Conservation (phyloP, 2,888 invertebrate species). For the Diplazon laetatorius region DNA sequence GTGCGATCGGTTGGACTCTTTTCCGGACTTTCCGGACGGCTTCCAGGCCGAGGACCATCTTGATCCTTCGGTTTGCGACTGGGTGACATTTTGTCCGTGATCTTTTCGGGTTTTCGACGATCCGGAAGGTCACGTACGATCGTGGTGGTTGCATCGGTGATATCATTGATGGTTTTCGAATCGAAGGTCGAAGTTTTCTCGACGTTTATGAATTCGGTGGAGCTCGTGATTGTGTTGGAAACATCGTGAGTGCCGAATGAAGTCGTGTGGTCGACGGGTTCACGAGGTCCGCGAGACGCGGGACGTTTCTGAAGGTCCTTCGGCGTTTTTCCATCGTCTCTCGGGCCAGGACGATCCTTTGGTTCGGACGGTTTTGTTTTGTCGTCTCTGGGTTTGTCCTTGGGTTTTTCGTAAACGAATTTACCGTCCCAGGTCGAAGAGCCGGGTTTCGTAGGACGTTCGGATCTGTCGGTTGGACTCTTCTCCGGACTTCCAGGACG, state of each 20-base stretch:
- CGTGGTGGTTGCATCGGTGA: conserved; percentile 57
- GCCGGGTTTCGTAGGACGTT: conserved; percentile 74
- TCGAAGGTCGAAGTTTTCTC: conserved; percentile 59
- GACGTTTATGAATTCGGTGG: conserved; percentile 58
- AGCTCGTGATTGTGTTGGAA: conserved; percentile 55
- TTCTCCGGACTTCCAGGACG: conserved; percentile 67
- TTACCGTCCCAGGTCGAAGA: conserved; percentile 78
- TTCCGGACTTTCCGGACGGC: conserved; percentile 56
- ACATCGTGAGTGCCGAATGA: conserved; percentile 36
- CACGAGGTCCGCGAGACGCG: conserved; percentile 8
- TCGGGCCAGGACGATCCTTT: conserved; percentile 44
- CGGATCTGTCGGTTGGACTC: conserved; percentile 67
- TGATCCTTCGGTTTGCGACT: conserved; percentile 29
- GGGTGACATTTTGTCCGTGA: conserved; percentile 29
- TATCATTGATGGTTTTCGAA: conserved; percentile 65
- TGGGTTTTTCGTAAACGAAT: conserved; percentile 73
- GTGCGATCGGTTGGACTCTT: conserved; percentile 61
- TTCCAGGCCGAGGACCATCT: conserved; percentile 15
- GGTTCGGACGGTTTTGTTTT: conserved; percentile 46
- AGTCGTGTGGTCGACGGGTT: conserved; percentile 35
- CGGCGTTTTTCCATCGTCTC: conserved; percentile 33
- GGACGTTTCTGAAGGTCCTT: conserved; percentile 22
- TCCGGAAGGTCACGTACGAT: conserved; percentile 50
- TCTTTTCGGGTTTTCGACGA: conserved; percentile 36
- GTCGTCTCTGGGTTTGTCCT: conserved; percentile 48